Conservation (phyloP, 2,113 vertebrate genomes). For the Verasper variegatus region DNA sequence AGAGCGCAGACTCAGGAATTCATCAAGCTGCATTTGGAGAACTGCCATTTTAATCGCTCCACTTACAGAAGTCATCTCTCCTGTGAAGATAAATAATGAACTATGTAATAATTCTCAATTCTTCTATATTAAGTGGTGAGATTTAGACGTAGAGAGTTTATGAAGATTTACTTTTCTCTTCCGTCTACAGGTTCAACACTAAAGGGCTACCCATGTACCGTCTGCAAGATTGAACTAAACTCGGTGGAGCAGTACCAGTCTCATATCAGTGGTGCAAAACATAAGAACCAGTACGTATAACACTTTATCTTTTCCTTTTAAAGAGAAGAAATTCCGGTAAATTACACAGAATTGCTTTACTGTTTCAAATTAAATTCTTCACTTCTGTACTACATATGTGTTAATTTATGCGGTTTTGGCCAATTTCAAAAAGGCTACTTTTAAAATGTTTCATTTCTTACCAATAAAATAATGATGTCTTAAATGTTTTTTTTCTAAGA, state of each 20-base stretch:
- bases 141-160: background rate
- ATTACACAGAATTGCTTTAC: background rate
- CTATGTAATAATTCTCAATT: background rate
- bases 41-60: background rate
- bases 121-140: background rate
- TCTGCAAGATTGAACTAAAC: constrained; percentile 95
- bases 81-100: background rate
- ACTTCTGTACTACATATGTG: background rate
- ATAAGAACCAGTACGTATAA: constrained; percentile 92
- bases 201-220: constrained; percentile 92
- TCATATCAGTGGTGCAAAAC: constrained; percentile 96
- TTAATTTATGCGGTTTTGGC: no score
- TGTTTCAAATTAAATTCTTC: background rate
- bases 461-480: background rate
- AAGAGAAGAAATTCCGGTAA: background rate
- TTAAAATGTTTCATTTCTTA: no score
- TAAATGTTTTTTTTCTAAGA: constrained; percentile 33
- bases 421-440: no score
- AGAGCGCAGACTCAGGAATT: background rate
- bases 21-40: background rate
- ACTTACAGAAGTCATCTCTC: background rate
- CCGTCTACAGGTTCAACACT: constrained; percentile 85
- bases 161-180: background rate
- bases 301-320: background rate
- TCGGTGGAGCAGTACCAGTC: constrained; percentile 98